Conservation (phyloP, 2,888 invertebrate species). For the Norana najaformis region DNA sequence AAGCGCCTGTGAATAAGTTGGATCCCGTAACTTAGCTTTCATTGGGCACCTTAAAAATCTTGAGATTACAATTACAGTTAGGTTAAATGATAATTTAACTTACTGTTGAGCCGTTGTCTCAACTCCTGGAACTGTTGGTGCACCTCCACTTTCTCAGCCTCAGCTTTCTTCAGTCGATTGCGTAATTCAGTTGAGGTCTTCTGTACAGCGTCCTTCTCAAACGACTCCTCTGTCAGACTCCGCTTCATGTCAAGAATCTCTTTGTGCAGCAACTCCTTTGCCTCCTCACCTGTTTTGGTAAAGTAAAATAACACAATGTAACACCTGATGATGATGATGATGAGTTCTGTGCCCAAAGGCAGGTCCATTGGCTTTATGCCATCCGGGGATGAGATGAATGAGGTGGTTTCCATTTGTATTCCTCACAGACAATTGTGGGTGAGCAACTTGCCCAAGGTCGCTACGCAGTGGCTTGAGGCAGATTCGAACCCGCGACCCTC, state of each 20-base stretch:
- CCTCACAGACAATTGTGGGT: no score
- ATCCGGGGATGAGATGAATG: no score
- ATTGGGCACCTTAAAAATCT: no score
- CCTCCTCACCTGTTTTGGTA: conserved; percentile 59
- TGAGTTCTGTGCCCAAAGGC: no score
- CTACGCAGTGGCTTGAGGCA: no score
- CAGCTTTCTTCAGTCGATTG: conserved; percentile 80
- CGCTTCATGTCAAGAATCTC: conserved; percentile 83
- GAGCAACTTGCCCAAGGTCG: no score
- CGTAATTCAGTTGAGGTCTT: conserved; percentile 82
- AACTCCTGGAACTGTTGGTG: conserved; percentile 78
- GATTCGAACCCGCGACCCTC: no score
- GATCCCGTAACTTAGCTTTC: no score
- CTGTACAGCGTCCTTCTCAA: conserved; percentile 82
- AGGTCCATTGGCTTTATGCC: no score
- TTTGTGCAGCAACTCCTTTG: conserved; percentile 66
- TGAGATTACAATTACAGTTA: neutral
- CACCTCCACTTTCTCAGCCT: conserved; percentile 82
- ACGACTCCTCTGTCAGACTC: conserved; percentile 78
- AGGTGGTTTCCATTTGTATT: no score
- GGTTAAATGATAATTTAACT: neutral
- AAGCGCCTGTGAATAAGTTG: no score
- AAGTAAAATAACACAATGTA: neutral
- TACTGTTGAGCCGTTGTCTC: conserved; percentile 56
- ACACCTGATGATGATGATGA: no score